phyloP scores from a whole-genome alignment of 2,797 vertebrate species.

The Sebastes paucispinis region DNA sequence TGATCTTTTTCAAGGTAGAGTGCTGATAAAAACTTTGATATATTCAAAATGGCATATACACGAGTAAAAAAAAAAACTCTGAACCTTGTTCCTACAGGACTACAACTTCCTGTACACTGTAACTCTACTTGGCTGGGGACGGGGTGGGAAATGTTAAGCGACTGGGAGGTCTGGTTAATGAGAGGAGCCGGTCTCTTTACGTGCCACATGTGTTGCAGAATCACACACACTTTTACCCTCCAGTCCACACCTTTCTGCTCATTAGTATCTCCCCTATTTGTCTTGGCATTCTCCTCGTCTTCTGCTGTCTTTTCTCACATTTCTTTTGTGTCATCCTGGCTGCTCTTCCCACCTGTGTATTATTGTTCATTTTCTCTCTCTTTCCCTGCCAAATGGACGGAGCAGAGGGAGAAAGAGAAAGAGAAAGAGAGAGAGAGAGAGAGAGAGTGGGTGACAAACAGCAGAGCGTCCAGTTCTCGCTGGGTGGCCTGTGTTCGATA shows the following conservation, averaged over 20 bases:
- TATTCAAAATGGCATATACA: background rate
- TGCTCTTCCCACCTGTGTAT: conserved; percentile 35
- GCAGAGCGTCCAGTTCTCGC: conserved; percentile 47
- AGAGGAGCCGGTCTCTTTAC: conserved; percentile 38
- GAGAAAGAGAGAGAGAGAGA: background rate
- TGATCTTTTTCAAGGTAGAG: conserved; percentile 8
- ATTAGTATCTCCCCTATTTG: background rate
- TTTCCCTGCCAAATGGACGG: conserved; percentile 61
- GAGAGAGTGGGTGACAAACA: conserved; percentile 19
- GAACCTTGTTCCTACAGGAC: background rate
- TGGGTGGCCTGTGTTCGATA: conserved; percentile 68
- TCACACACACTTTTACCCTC: conserved; percentile 1
- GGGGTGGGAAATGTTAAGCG: conserved; percentile 3
- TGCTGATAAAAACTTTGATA: background rate
- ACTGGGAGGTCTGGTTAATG: conserved; percentile 49
- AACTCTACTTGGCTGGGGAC: background rate
- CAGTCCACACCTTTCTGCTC: conserved; percentile 19
- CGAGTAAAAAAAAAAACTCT: background rate
- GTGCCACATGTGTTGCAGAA: conserved; percentile 48
- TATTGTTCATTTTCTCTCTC: conserved; percentile 23
- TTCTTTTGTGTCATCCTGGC: conserved; percentile 8
- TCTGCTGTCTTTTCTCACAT: background rate
- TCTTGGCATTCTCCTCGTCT: background rate
- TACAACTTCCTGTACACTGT: conserved; percentile 4
- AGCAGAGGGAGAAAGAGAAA: conserved; percentile 12